Evolutionary conservation across 2,113 vertebrate species (phyloP).

Genomic region (Rhinogobius similis): DNA sequence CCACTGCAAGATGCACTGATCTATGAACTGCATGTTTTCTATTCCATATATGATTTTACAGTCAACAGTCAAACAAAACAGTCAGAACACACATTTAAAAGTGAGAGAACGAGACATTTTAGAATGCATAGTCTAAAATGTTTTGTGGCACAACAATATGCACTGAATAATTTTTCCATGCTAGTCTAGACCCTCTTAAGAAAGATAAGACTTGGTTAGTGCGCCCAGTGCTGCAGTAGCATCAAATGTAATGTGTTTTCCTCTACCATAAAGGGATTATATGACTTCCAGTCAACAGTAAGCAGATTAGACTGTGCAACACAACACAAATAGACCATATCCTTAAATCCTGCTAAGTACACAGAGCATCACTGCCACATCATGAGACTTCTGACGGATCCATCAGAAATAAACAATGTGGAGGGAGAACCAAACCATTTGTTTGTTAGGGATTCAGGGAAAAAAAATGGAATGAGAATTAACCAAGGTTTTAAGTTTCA

Average conservation of each 20-base stretch:
- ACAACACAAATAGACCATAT: constrained; percentile 49
- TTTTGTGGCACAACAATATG: background rate
- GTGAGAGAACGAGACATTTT: background rate
- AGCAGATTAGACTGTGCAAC: constrained; percentile 65
- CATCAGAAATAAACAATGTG: background rate
- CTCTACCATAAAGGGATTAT: constrained; percentile 66
- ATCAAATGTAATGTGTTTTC: constrained; percentile 50
- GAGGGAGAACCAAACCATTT: background rate
- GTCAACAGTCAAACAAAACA: background rate
- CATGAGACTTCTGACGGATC: constrained; percentile 23
- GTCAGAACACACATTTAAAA: background rate
- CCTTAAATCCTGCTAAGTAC: constrained; percentile 66
- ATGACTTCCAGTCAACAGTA: constrained; percentile 67
- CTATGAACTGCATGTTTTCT: background rate
- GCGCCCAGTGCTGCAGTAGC: constrained; percentile 35
- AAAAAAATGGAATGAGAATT: background rate
- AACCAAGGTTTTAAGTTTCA: background rate
- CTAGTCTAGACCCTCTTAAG: constrained; percentile 7
- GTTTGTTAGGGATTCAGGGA: background rate
- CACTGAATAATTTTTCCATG: constrained; percentile 8
- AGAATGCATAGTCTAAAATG: background rate
- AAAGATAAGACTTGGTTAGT: constrained; percentile 32
- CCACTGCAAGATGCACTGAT: background rate
- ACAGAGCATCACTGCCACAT: constrained; percentile 46
- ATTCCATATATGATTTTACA: background rate